These are phyloP conservation scores for Enteromius unitaeniatus DNA, from an alignment of 2,797 vertebrate genomes.

Conservation along the genomic window DNA sequence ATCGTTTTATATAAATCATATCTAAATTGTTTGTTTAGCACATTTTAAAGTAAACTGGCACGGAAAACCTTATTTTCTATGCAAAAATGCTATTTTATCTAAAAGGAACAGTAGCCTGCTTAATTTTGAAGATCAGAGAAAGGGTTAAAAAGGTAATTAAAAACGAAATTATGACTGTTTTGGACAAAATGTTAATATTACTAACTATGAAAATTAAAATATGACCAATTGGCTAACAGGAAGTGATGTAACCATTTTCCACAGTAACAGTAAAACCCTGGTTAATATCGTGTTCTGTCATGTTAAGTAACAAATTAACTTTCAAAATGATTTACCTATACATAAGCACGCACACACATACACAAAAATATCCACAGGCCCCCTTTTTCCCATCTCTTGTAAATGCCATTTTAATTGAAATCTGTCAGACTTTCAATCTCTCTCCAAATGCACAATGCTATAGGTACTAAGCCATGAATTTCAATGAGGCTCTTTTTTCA, in stretches of 20 bases:
- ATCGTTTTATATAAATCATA: neutral
- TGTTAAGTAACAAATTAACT: conserved; percentile 22
- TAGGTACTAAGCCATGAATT: conserved; percentile 86
- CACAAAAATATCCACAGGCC: conserved; percentile 41
- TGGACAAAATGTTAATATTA: neutral
- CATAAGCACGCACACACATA: neutral
- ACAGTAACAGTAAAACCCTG: neutral
- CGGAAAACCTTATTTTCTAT: neutral
- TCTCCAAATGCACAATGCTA: conserved; percentile 71
- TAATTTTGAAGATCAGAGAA: neutral
- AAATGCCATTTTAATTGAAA: conserved; percentile 87
- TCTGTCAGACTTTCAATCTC: conserved; percentile 71
- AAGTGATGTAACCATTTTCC: neutral
- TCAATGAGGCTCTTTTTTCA: conserved; percentile 82
- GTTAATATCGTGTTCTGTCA: neutral
- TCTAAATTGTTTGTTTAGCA: neutral
- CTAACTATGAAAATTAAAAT: neutral
- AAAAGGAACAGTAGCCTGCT: neutral
- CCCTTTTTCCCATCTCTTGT: conserved; percentile 64
- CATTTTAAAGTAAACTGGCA: neutral
- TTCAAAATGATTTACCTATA: neutral
- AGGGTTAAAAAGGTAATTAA: neutral
- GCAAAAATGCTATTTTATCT: neutral
- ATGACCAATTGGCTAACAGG: neutral
- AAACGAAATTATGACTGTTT: neutral